Percentiles rank a stretch among this genome's conserved stretches.
These are phyloP conservation scores for Pempheris klunzingeri DNA, from an alignment of 2,797 vertebrate genomes.

Conservation along the genomic window DNA sequence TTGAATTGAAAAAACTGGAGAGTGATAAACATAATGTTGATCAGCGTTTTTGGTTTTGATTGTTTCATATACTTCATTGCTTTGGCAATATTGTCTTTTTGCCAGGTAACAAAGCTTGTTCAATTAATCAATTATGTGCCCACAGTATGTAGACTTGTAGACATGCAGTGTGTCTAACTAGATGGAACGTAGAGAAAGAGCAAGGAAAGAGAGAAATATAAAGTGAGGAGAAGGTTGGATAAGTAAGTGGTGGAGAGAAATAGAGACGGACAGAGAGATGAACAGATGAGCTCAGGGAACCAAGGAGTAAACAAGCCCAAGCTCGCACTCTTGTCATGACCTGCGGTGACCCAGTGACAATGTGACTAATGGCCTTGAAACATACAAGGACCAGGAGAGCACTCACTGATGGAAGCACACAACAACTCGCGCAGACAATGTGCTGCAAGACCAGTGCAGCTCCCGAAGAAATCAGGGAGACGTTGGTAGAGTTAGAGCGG, in stretches of 20 bases:
- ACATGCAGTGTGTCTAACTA: neutral
- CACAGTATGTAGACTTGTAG: neutral
- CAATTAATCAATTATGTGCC: neutral
- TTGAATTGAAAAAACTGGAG: conserved; percentile 14
- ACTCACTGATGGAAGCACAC: conserved; percentile 40
- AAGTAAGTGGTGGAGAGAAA: conserved; percentile 40
- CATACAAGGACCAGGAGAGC: conserved; percentile 55
- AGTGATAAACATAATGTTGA: conserved; percentile 29
- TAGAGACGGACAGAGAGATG: conserved; percentile 45
- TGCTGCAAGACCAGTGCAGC: neutral
- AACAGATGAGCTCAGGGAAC: conserved; percentile 62
- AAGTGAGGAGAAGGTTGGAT: conserved; percentile 25
- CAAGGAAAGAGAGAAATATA: conserved; percentile 12
- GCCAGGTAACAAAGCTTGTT: conserved; percentile 11
- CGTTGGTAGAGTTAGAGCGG: neutral
- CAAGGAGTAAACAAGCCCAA: conserved; percentile 67
- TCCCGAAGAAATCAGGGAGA: conserved; percentile 18
- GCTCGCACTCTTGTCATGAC: conserved; percentile 55
- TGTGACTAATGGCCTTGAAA: conserved; percentile 75
- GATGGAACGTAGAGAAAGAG: neutral
- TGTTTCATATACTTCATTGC: neutral
- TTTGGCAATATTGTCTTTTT: conserved; percentile 2
- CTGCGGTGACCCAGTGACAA: conserved; percentile 66
- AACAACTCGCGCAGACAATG: conserved; percentile 17
- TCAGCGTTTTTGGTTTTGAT: conserved; percentile 26